A percentile compares a stretch with the other conserved stretches of the same genome.
Conservation (phyloP, 2,113 vertebrate genomes). For the Myotis yumanensis region DNA sequence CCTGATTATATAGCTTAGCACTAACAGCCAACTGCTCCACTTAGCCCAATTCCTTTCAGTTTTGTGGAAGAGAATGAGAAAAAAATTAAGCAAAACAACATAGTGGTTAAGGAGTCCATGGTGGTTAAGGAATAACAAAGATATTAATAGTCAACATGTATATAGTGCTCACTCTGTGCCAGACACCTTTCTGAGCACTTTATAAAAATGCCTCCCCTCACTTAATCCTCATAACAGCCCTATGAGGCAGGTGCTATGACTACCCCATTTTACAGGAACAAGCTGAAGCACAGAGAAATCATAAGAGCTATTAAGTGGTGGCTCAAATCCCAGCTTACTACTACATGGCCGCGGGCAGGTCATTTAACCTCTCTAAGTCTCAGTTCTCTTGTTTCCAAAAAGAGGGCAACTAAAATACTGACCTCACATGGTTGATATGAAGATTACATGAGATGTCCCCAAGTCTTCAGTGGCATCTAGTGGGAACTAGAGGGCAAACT, state of each 20-base stretch:
- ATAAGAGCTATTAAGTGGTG: neutral
- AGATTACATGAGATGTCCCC: neutral
- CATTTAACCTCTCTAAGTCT: neutral
- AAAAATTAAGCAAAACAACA: neutral
- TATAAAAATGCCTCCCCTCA: neutral
- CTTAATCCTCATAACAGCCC: neutral
- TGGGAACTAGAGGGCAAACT: neutral
- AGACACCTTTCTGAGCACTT: neutral
- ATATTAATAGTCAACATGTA: neutral
- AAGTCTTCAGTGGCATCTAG: neutral
- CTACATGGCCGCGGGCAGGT: neutral
- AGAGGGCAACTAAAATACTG: neutral
- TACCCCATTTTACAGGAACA: conserved; percentile 6
- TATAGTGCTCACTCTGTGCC: neutral
- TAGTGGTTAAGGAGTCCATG: neutral
- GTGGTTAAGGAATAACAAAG: neutral
- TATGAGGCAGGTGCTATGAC: neutral
- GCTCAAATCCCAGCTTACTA: neutral
- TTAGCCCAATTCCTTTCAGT: neutral
- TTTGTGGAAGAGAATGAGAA: conserved; percentile 9
- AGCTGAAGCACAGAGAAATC: conserved; percentile 27
- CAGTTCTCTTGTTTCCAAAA: neutral
- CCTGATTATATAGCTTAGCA: neutral
- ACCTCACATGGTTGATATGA: neutral
- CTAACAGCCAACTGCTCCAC: neutral